Conservation (phyloP, 2,113 vertebrate genomes). For the Solenodon paradoxus region DNA sequence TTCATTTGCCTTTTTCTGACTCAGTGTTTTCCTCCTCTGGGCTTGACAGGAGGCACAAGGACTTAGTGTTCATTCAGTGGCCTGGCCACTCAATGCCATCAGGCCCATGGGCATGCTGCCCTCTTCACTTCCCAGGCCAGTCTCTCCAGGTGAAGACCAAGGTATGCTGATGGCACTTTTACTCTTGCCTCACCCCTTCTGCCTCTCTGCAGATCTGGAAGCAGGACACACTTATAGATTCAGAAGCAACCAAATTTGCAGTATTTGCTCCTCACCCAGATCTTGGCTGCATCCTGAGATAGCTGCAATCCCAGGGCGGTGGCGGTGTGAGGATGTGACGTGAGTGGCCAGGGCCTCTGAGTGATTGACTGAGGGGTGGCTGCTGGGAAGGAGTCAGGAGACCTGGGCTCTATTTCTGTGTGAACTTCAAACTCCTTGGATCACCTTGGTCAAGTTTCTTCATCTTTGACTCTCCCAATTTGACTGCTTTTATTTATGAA, state of each 20-base stretch:
- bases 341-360: constrained; percentile 2
- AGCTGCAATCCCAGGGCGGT: not conserved
- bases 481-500: not conserved
- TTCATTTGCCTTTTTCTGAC: not conserved
- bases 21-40: not conserved
- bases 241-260: not conserved
- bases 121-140: no score
- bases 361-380: not conserved
- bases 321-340: not conserved
- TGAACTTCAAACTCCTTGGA: not conserved
- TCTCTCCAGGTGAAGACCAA: not conserved
- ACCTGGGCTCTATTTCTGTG: not conserved
- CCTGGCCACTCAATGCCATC: not conserved
- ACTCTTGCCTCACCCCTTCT: fast-evolving
- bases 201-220: not conserved
- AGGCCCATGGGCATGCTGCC: not conserved
- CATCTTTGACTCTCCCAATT: not conserved
- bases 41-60: not conserved
- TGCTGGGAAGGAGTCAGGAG: not conserved
- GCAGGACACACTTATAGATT: not conserved
- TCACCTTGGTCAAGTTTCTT: not conserved
- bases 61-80: not conserved
- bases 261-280: not conserved
- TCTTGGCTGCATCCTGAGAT: not conserved
- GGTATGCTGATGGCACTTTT: not conserved